Conservation (phyloP, 23 tunicate species). For the Phallusia fumigata region DNA sequence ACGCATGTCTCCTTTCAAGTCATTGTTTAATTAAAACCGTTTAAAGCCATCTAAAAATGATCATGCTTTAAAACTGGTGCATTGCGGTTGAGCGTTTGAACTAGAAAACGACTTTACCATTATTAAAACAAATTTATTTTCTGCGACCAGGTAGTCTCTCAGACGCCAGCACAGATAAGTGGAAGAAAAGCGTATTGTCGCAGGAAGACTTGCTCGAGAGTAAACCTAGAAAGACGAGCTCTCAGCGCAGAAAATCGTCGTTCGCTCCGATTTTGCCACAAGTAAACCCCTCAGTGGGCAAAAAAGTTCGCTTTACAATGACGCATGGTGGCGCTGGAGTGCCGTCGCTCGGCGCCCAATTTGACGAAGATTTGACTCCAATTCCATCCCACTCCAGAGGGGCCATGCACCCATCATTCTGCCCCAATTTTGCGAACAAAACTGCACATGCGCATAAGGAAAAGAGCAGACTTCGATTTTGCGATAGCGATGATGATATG, state of each 20-base stretch:
- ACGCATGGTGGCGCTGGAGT: conserved; percentile 20
- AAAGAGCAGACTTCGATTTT: neutral
- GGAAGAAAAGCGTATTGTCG: neutral
- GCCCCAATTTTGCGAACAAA: neutral
- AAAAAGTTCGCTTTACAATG: conserved; percentile 16
- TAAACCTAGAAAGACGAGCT: neutral
- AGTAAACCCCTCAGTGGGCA: neutral
- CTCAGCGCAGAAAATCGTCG: neutral
- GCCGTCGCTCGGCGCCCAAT: neutral
- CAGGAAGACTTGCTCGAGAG: neutral
- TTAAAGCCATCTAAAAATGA: too few species aligned
- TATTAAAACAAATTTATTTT: too few species aligned
- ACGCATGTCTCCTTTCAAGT: too few species aligned
- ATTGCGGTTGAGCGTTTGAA: too few species aligned
- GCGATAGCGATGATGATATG: neutral
- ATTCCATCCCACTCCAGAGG: too few species aligned
- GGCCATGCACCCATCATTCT: neutral
- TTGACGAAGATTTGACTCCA: too few species aligned
- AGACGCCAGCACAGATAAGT: neutral
- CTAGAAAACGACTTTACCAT: too few species aligned
- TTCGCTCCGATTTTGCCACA: neutral
- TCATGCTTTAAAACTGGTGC: too few species aligned
- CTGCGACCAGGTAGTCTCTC: neutral
- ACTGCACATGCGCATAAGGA: neutral
- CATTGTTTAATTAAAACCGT: too few species aligned